Base-by-base conservation (phyloP, 2,797 vertebrate species). In the Alfaro cultratus region DNA sequence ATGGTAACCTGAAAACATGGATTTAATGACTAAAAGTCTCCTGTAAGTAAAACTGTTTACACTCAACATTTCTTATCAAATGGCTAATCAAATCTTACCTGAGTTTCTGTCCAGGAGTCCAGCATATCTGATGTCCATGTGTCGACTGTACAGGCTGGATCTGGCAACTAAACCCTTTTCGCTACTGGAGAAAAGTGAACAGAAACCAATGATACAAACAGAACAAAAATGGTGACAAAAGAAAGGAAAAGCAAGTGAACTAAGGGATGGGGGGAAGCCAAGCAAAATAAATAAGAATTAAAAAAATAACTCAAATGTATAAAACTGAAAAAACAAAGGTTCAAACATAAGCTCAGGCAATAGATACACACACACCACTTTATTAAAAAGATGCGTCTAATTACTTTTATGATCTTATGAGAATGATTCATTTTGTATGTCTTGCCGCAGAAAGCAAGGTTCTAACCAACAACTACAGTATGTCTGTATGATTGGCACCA, bases 111-210 rank as follows among this genome's bases (percentile, higher is more conserved):
- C 86, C 83, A 92, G 80, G 81, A 79, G 82, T 75, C 68, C 82
- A 34, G 34, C 46, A 79, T 83, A 77, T 74, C 62, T 73, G 79
- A 80, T 73, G 90, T 91, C 93, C 90, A 94, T 82, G 88, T 95
- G 90, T 3, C 93, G 92, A 86, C 95, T 95, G 95, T 95, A 94
- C 82, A 95, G 88, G 88, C 89, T 94, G 90, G 84, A 75, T 86
- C 89, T 87, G 87, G 95, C 94, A 87, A 92, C 93, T 70, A 94
- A 88, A 78, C 93, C 94, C 86, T 91, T 92, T 64, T 92, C 83
- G 85, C 96, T 96, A 78, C 74, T 73, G 80, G 70, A 83, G 74
- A 62, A 76, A 79, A 21, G 62, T 78, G n/a, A 78, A 75, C 51
- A 78, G 74, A 81, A 71, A 39, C 49, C 36, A 81, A 80, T 51